These are phyloP conservation scores for Ophiothrix spiculata DNA, from an alignment of 35 echinoderm and acorn worm genomes.

Conservation along the genomic window DNA sequence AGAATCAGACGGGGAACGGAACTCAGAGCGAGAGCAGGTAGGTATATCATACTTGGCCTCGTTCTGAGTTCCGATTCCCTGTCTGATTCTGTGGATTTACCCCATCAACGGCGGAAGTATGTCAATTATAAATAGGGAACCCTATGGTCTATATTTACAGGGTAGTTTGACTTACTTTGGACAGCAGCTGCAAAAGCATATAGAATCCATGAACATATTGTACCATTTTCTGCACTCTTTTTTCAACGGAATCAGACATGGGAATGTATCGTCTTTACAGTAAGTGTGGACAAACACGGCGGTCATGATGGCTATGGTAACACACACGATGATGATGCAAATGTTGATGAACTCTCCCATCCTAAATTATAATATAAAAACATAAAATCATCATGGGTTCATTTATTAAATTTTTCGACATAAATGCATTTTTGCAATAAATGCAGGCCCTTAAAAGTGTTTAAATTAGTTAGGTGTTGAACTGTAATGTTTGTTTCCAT, in stretches of 20 bases:
- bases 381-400: not conserved
- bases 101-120: too few species aligned
- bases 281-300: constrained; percentile 62
- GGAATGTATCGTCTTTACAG: constrained; percentile 78
- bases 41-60: too few species aligned
- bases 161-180: constrained; percentile 94
- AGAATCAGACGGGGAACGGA: too few species aligned
- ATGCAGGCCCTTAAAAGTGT: too few species aligned
- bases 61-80: too few species aligned
- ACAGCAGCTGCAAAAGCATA: constrained; percentile 71
- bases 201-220: constrained; percentile 36
- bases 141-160: too few species aligned
- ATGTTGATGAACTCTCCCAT: constrained; percentile 47
- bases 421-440: not conserved
- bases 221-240: constrained; percentile 21
- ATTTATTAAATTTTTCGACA: not conserved
- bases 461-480: too few species aligned
- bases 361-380: too few species aligned
- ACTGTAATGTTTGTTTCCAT: not conserved
- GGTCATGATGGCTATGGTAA: constrained; percentile 35
- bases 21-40: too few species aligned
- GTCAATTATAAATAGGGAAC: too few species aligned
- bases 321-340: constrained; percentile 33
- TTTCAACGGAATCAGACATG: constrained; percentile 62
- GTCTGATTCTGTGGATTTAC: too few species aligned